Conservation (phyloP, 2,113 vertebrate species). For the Mustela lutreola region DNA sequence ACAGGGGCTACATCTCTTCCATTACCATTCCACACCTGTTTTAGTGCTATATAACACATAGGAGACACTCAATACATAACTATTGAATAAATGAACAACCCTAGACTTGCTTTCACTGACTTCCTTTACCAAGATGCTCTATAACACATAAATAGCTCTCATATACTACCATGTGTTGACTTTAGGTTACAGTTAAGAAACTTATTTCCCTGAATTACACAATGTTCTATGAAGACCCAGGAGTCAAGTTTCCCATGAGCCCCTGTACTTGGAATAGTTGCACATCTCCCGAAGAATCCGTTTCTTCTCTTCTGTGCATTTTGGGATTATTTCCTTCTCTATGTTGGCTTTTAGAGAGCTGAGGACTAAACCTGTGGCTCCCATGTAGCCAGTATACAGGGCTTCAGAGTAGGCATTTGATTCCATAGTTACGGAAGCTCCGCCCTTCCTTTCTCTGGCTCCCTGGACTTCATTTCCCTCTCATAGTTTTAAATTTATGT, state of each 20-base stretch:
- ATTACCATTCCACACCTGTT: not conserved
- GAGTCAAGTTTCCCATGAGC: not conserved
- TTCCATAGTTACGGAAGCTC: not conserved
- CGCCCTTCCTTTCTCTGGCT: not conserved
- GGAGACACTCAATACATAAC: not conserved
- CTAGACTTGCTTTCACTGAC: not conserved
- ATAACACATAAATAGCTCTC: not conserved
- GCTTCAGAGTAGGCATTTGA: not conserved
- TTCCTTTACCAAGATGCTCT: not conserved
- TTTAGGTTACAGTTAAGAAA: not conserved
- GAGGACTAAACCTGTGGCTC: not conserved
- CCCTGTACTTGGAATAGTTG: not conserved
- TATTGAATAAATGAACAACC: not conserved
- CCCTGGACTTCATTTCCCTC: not conserved
- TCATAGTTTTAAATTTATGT: conserved; percentile 63
- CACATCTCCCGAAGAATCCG: not conserved
- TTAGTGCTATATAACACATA: not conserved
- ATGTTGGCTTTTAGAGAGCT: not conserved
- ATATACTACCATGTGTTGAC: not conserved
- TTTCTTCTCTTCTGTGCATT: not conserved
- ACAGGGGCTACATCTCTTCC: not conserved
- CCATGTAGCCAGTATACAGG: too few relatives aligned
- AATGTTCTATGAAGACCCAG: not conserved
- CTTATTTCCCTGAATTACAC: not conserved
- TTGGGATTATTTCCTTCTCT: not conserved